These are phyloP conservation scores for Coenonympha arcania DNA, from an alignment of 2,888 invertebrate genomes.

Conservation along the genomic window DNA sequence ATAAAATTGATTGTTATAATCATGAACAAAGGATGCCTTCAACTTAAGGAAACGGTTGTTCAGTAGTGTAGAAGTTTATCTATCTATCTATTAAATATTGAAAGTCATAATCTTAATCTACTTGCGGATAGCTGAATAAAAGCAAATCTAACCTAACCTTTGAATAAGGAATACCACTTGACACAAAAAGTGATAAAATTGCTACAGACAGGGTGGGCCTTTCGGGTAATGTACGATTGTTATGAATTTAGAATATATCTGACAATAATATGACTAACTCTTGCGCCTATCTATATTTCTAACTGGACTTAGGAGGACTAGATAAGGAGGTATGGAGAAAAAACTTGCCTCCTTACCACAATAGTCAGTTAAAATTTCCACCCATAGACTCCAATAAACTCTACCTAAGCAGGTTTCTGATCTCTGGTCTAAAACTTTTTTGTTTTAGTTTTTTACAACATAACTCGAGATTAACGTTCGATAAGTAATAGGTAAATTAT, in stretches of 20 bases:
- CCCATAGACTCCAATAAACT: not conserved
- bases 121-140: not conserved
- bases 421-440: too few relatives aligned
- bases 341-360: conserved; percentile 20
- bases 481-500: too few relatives aligned
- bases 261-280: conserved; percentile 67
- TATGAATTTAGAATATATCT: conserved; percentile 64
- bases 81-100: conserved; percentile 17
- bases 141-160: not conserved
- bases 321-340: conserved; percentile 2
- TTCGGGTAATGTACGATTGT: conserved; percentile 43
- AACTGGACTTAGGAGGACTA: conserved; percentile 13
- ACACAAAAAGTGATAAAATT: conserved; percentile 43
- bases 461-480: too few relatives aligned
- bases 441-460: too few relatives aligned
- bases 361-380: conserved; percentile 9
- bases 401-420: too few relatives aligned
- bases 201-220: conserved; percentile 60
- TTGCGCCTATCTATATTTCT: conserved; percentile 28
- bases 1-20: too few relatives aligned
- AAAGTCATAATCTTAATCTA: conserved; percentile 7
- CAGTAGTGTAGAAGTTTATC: conserved; percentile 16
- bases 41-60: conserved; percentile 23
- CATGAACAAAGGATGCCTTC: conserved; percentile 43
- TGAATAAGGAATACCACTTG: not conserved